Base-by-base conservation (phyloP, 2,113 vertebrate species). In the Brienomyrus longianalis region DNA sequence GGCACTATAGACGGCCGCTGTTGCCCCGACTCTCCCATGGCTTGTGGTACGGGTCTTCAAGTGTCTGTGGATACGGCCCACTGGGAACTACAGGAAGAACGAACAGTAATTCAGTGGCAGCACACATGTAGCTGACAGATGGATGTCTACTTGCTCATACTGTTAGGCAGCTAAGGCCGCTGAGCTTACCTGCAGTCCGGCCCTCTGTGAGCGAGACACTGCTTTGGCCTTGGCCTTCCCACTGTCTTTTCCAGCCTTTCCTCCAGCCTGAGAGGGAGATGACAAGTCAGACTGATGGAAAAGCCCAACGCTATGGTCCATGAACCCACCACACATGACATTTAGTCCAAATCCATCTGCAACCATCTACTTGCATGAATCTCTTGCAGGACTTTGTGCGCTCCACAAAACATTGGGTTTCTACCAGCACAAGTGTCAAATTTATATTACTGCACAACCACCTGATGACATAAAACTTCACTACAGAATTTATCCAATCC, bases 141-240 rank as follows among this genome's bases (percentile, higher is more conserved):
- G 15, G 74, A 5, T 8, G 35, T 2, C 35, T 31, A 15, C 17
- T 31, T 19, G 35, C 2, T 19, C 31, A 19, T 35, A 43, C 74
- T 2, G 74, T 17, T 8, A 43, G 35, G 13, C 59, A n/a, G 7
- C 19, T 21, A 23, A 10, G 31, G 51, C 56, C 3, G 43, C 6
- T 6, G 23, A 7, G 21, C 74, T 91, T 95, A 99, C 98, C 98
- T 99, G 98, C 92, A 99, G 95, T 31, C 98, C 98, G 2, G 98
- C 98, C 93, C 98, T 96, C 95, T 99, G 98, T 1, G 98, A 99
- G 93, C 98, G 98, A 0, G 98, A 99, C 90, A 99, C 98, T 0
- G 98, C 98, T 93, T 99, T 99, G 0, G 98, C 98, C 95, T 99
- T 99, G 91, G 98, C 98, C 95, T 99, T 99, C 91, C 98, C 98